Base-by-base conservation (phyloP, 2,888 invertebrate genomes). In the Agonum fuliginosum region DNA sequence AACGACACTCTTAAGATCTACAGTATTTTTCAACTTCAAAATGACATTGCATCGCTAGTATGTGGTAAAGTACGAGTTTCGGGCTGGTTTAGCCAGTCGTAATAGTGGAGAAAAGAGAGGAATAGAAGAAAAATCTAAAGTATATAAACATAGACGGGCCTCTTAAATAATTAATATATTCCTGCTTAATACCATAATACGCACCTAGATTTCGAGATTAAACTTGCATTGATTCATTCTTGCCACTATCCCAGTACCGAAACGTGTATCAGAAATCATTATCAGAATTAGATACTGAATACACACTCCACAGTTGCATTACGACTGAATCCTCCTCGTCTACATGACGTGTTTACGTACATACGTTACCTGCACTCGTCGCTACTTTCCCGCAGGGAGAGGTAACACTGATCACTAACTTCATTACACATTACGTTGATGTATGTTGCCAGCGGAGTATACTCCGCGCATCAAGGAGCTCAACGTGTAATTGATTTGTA, bases 371-470 rank as follows among this genome's bases (percentile, higher is more conserved):
- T 62, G 58, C 27, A 62, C 30, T 62, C 19, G 30, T 62, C 58
- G 58, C 27, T 62, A 62, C 30, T 62, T 62, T 62, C 58, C 58
- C 58, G 27, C 30, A 62, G 58, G 58, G 58, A 62, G 27, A 30
- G 58, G 58, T 62, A 62, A 62, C 58, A 62, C 58, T 62, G 58
- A 62, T 62, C 58, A 62, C 58, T 62, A 62, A 62, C 58, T 62
- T 62, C 30, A 62, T 62, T 62, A 62, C 30, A 30, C 27, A 62
- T 62, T 62, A 62, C 30, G 17, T 14, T 62, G 58, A 54, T 54
- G 54, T 24, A 24, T 54, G 22, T 24, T 54, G 54, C 54, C 54
- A 22, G 37, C 46, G 17, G 37, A 14, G 17, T 62, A 17, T 30
- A 62, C 30, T 30, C 14, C 17, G 27, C 30, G 30, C 58, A 62